Conservation (phyloP, 2,113 vertebrate species). For the Mobula hypostoma region DNA sequence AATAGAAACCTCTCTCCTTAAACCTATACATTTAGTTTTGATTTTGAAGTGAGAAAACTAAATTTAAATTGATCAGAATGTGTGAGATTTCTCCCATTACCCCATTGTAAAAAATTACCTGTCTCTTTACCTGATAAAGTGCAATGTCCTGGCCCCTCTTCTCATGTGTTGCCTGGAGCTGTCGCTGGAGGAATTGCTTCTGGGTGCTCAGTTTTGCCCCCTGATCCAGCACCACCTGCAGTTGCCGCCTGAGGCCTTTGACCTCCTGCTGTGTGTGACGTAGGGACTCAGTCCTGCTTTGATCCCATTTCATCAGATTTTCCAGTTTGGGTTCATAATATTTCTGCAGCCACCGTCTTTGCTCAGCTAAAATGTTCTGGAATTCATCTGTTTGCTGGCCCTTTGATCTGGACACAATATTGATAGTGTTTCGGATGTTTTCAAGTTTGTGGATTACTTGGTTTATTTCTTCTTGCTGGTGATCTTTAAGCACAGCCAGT, state of each 20-base stretch:
- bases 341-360: slow-evolving; percentile 70
- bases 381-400: slow-evolving; percentile 70
- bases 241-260: slow-evolving; percentile 64
- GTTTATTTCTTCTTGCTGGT: slow-evolving; percentile 63
- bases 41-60: background rate
- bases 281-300: slow-evolving; percentile 60
- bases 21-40: too few species aligned
- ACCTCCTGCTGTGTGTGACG: slow-evolving; percentile 67
- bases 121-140: slow-evolving; percentile 68
- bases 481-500: slow-evolving; percentile 56
- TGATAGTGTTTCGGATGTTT: slow-evolving; percentile 47
- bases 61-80: background rate
- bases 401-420: slow-evolving; percentile 65
- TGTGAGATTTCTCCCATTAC: background rate
- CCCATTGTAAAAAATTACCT: background rate
- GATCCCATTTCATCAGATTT: slow-evolving; percentile 70
- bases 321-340: slow-evolving; percentile 78
- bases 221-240: slow-evolving; percentile 71
- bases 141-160: slow-evolving; percentile 70
- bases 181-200: slow-evolving; percentile 74
- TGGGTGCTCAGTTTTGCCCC: slow-evolving; percentile 64
- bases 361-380: slow-evolving; percentile 72
- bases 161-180: slow-evolving; percentile 62
- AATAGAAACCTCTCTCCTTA: too few species aligned
- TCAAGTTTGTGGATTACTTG: slow-evolving; percentile 54